Evolutionary conservation across 2,113 vertebrate species (phyloP), one percentile per base, ranked within the genome.

Genomic region (Urocitellus parryii): DNA sequence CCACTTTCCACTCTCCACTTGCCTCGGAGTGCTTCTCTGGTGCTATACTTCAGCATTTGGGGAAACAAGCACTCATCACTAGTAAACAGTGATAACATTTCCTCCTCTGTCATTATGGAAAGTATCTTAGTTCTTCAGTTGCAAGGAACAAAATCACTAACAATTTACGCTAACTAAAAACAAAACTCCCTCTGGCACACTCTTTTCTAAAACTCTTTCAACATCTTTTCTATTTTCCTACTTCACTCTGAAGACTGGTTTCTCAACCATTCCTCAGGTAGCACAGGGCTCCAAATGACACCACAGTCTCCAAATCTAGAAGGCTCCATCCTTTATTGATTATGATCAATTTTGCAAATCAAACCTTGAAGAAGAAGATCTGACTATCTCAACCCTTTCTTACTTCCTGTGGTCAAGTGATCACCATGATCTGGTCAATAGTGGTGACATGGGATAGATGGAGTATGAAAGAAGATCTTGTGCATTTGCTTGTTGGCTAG

Each of bases 81-180:
- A 45, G 45, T 45, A 45, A 45, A 45, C 45, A 45, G 45, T 45
- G 45, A 45, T 45, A 45, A 45, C 45, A 45, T 45, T 96, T 91
- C 29, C 27, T 82, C 45, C 90, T 93, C 20, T 76, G 84, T 61
- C 70, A 11, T 67, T 83, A 67, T 85, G 27, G 61, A 84, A 84
- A 90, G 2, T 32, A 73, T 65, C 76, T 83, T 83, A 83, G 53
- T 78, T 82, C n/a, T 90, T 92, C 29, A 93, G 34, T 78, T 92
- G 29, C 17, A 68, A 90, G 81, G 53, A 82, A 82, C 3, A 87
- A 48, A 92, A 82, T 37, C 56, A 45, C 45, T 45, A 45, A 45
- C 45, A 58, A 63, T 42, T 87, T 90, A 73, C 58, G 3, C 45
- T 89, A 79, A 24, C 12, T 92, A 92, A 94, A 74, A 92, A 22